Evolutionary conservation across 2,113 vertebrate species (phyloP), one percentile per base, ranked within the genome.

Genomic region (Sander lucioperca): DNA sequence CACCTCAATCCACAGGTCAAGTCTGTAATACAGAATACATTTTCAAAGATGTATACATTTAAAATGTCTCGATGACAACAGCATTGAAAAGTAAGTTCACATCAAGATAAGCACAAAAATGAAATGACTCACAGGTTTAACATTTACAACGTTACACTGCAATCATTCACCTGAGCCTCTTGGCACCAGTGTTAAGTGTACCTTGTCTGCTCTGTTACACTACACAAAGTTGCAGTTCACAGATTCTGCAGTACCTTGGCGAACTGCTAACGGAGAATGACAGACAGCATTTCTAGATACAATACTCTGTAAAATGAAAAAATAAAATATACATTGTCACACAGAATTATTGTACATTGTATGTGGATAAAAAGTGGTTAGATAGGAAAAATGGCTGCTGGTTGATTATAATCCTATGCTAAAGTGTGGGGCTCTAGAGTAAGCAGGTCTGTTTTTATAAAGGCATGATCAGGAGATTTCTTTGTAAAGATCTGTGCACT

Each of bases 1-100:
- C 95, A 93, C 93, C 91, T 92, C 91, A 91, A 88, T 89, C 91
- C 92, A 93, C 93, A 89, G 74, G 81, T 94, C 83, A 94, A 91
- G 89, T 92, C 84, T 92, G 80, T 84, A 88, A 88, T 85, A 89
- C 33, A 86, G 79, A 89, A 88, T 73, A 92, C 88, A 91, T 79
- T 87, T 84, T 64, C 66, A 87, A 84, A 83, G 85, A 91, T 85
- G 88, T 73, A 78, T 89, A 89, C 87, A 92, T 90, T 84, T 89
- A 82, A 88, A 82, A 92, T 16, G 71, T 85, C 85, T 92, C 74
- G 74, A 77, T 90, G 90, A 89, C 71, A 51, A 90, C 83, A 91
- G 88, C 89, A 85, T 66, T 91, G 69, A 65, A 87, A 82, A 82
- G 30, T 67, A 88, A 83, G 82, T 86, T 85, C 88, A 94, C 88